Conservation (phyloP, 2,888 invertebrate genomes). For the Gari tellinella region DNA sequence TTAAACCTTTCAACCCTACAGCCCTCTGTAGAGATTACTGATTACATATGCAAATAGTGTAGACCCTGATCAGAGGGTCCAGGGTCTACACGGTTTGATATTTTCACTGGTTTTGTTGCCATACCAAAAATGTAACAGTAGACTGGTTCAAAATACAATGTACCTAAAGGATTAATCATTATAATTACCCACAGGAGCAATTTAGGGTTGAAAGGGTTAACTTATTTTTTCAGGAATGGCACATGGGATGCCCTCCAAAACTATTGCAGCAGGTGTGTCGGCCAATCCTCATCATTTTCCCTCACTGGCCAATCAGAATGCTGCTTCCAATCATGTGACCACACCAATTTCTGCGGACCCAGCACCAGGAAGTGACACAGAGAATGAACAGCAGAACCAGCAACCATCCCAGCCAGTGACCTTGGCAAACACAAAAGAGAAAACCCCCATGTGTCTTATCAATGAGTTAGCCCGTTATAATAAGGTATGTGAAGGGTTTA, state of each 20-base stretch:
- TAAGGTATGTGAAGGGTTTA: conserved; percentile 91
- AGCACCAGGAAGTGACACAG: conserved; percentile 16
- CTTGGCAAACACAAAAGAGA: conserved; percentile 86
- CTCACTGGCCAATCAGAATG: conserved; percentile 67
- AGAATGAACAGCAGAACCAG: conserved; percentile 14
- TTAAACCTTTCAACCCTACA: too few relatives aligned
- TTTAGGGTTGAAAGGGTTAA: too few relatives aligned
- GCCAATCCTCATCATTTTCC: conserved; percentile 54
- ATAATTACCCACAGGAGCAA: too few relatives aligned
- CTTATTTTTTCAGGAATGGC: conserved; percentile 1
- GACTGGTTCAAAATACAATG: too few relatives aligned
- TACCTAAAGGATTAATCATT: too few relatives aligned
- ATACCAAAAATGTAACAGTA: too few relatives aligned
- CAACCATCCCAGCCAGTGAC: conserved; percentile 12
- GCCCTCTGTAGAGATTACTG: too few relatives aligned
- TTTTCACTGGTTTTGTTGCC: too few relatives aligned
- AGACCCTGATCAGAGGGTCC: too few relatives aligned
- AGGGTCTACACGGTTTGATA: too few relatives aligned
- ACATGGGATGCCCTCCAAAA: conserved; percentile 24
- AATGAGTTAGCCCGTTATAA: conserved; percentile 98
- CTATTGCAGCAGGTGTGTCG: conserved; percentile 45
- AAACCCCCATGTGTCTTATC: conserved; percentile 99
- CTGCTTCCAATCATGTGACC: conserved; percentile 54
- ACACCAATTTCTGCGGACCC: background rate
- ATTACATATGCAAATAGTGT: too few relatives aligned